These are phyloP conservation scores for Drosophila prolongata DNA, from an alignment of 2,888 invertebrate species.

Conservation along the genomic window DNA sequence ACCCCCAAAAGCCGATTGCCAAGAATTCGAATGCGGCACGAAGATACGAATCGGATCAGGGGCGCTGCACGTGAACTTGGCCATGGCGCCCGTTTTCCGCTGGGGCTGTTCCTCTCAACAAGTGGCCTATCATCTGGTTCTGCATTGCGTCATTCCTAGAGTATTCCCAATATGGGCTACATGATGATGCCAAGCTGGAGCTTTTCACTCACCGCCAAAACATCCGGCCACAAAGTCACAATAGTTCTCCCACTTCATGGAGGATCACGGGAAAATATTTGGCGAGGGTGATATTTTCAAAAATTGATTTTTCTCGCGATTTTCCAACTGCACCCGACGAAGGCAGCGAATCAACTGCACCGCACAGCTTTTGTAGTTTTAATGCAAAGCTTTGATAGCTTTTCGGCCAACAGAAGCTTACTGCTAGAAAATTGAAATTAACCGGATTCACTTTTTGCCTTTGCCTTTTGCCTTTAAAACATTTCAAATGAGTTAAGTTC, in stretches of 20 bases:
- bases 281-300: conserved; percentile 6
- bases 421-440: conserved; percentile 13
- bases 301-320: conserved; percentile 62
- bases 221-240: conserved; percentile 86
- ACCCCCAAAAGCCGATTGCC: conserved; percentile 26
- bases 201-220: conserved; percentile 85
- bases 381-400: conserved; percentile 45
- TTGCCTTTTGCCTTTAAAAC: background rate
- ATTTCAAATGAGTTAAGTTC: background rate
- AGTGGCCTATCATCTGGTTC: conserved; percentile 48
- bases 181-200: conserved; percentile 1
- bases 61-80: conserved; percentile 74
- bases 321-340: conserved; percentile 58
- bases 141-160: conserved; percentile 64
- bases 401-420: conserved; percentile 37
- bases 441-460: background rate
- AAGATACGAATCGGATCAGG: conserved; percentile 30
- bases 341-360: conserved; percentile 52
- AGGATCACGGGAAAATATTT: background rate
- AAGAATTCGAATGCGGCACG: conserved; percentile 32
- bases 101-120: conserved; percentile 42
- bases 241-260: conserved; percentile 83
- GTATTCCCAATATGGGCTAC: conserved; percentile 13
- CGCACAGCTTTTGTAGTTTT: conserved; percentile 22
- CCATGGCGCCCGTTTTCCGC: conserved; percentile 55